Percentiles rank a stretch among this genome's conserved stretches.
Evolutionary conservation across 2,797 vertebrate genomes (phyloP).

Genomic region (Clarias laeviceps): DNA sequence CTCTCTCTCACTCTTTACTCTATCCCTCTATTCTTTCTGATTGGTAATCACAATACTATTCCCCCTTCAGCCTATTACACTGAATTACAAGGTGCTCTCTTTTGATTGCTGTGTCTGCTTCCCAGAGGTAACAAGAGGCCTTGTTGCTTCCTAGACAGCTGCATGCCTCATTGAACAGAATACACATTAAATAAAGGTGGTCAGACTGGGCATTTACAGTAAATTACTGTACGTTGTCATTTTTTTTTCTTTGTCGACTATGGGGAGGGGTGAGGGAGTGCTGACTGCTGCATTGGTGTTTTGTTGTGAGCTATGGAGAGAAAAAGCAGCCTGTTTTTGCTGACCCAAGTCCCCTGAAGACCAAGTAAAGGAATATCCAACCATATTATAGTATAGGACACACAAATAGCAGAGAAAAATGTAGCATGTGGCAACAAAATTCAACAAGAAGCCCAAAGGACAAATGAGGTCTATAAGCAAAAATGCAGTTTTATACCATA

Average conservation of each 20-base stretch:
- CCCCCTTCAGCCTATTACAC: conserved; percentile 54
- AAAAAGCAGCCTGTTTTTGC: conserved; percentile 28
- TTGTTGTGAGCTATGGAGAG: conserved; percentile 13
- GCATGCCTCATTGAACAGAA: conserved; percentile 39
- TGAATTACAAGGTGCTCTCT: conserved; percentile 61
- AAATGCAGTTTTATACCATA: neutral
- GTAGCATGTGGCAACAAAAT: neutral
- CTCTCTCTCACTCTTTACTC: neutral
- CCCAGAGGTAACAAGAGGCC: conserved; percentile 57
- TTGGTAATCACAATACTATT: conserved; percentile 38
- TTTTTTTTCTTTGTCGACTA: neutral
- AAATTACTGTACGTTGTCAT: conserved; percentile 19
- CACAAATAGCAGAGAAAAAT: neutral
- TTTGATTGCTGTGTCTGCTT: conserved; percentile 67
- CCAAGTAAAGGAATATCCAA: conserved; percentile 16
- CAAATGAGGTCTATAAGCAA: conserved; percentile 8
- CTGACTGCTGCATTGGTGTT: conserved; percentile 8
- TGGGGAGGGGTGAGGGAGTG: conserved; percentile 6
- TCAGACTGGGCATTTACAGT: conserved; percentile 27
- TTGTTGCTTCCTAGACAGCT: conserved; percentile 40
- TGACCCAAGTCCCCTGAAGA: conserved; percentile 34
- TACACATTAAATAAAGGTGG: conserved; percentile 35
- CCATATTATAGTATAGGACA: neutral
- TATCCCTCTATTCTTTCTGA: conserved; percentile 15
- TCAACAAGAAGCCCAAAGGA: neutral